Base-by-base conservation (phyloP, 1,140 invertebrate species). In the Nasonia vitripennis region DNA sequence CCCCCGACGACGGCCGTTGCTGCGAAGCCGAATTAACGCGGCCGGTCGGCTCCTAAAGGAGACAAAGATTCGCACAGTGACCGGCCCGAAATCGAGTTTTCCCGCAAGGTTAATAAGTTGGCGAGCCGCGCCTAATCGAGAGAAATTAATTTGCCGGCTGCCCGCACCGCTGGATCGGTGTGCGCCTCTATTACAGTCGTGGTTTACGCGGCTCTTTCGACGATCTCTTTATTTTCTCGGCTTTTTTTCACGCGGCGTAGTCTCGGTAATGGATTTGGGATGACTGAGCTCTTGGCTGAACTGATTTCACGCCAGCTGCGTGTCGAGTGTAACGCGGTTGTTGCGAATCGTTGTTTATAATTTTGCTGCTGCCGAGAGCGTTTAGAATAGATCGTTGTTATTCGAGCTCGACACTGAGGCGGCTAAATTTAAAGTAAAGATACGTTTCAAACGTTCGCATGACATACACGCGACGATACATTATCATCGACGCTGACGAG, bases 71-170 rank as follows among this genome's bases (percentile, higher is more conserved):
- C 70, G 68, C 68, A 41, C 55, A 62, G 17, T 20, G 14, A n/a
- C 55, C 55, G 20, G 3, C 51, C 45, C n/a, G 11, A 45, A 81
- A 81, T 71, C 37, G 68, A 81, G 68, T 41, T 81, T 34, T 9
- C 68, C 12, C 23, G 12, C 31, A 68, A n/a, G 31, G 7, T 48
- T 75, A 75, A 83, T 75, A 83, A 75, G 31, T 51, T 62, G 55
- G 55, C 51, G 55, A 5, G 17, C n/a, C 27, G 20, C 27, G 45
- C 48, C 20, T 45, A 75, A 75, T 75, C 31, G 51, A 83, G 12
- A 83, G 51, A 75, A 75, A 75, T 83, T 83, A 75, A 62, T 75
- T 83, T 75, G 31, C 20, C 20, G 12, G 41, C 34, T 67, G 5
- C 68, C 2, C 70, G 70, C 70, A 71, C 23, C 9, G 70, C 70